phyloP scores from a whole-genome alignment of 2,797 vertebrate genomes.

The Poeciliopsis gracilis region DNA sequence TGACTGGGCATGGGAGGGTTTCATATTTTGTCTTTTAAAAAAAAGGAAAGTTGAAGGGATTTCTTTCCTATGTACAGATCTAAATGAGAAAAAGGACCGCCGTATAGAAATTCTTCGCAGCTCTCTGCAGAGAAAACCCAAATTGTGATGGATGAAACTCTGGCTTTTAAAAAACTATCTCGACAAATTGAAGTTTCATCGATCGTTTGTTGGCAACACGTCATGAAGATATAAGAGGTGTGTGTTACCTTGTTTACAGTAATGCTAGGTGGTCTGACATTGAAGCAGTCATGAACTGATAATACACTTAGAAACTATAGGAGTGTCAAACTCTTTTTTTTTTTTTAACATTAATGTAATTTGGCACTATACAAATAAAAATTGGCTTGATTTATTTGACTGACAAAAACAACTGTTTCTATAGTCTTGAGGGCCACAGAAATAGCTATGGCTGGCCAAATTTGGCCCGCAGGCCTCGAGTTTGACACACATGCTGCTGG shows the following conservation, averaged over 20 bases:
- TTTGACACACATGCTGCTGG: neutral
- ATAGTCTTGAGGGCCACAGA: neutral
- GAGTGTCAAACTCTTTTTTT: neutral
- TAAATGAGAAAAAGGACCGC: neutral
- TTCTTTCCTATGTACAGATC: neutral
- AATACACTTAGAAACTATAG: neutral
- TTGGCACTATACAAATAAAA: neutral
- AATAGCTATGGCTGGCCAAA: neutral
- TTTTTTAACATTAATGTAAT: neutral
- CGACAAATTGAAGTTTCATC: neutral
- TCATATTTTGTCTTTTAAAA: neutral
- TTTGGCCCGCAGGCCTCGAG: neutral
- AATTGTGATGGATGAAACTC: neutral
- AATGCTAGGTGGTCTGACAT: neutral
- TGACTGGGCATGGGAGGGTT: slow-evolving; percentile 18
- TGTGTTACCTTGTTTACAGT: slow-evolving; percentile 1
- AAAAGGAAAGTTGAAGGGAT: neutral
- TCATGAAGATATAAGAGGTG: slow-evolving; percentile 35
- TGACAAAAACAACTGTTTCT: neutral
- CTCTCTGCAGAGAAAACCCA: neutral
- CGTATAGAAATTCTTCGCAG: neutral
- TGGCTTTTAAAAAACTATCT: neutral
- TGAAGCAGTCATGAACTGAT: neutral
- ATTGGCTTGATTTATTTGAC: neutral
- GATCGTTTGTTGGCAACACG: slow-evolving; percentile 41